These are phyloP conservation scores for Neomonachus schauinslandi DNA, from an alignment of 2,113 vertebrate genomes.

Conservation along the genomic window DNA sequence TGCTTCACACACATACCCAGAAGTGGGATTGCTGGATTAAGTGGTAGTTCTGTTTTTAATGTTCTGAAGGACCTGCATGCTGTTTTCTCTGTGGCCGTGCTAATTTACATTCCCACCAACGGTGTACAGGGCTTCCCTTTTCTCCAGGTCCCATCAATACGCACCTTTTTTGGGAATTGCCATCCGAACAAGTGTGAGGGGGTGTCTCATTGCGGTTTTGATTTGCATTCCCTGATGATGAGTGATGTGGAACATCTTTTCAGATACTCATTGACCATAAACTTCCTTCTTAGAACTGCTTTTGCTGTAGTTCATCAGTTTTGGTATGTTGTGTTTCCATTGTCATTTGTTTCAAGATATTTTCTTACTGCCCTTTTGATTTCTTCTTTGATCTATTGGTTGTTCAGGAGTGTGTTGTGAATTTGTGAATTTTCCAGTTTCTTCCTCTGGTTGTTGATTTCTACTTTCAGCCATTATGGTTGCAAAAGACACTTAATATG, in stretches of 20 bases:
- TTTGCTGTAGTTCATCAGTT: not conserved
- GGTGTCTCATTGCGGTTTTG: not conserved
- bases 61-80: not conserved
- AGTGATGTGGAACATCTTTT: too few relatives aligned
- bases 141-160: rapidly evolving
- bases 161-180: not conserved
- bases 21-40: not conserved
- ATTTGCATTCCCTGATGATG: not conserved
- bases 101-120: not conserved
- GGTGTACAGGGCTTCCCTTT: too few relatives aligned
- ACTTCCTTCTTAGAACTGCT: not conserved
- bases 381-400: not conserved
- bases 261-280: not conserved
- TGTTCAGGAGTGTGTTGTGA: not conserved
- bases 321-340: not conserved
- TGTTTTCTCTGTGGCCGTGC: not conserved
- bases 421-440: not conserved
- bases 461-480: not conserved
- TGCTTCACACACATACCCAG: too few relatives aligned
- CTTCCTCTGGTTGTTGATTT: not conserved
- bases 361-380: not conserved
- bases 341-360: not conserved
- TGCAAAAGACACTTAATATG: not conserved
- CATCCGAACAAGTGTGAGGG: not conserved
- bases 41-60: rapidly evolving